phyloP scores from a whole-genome alignment of 2,113 vertebrate genomes.

The Lutjanus erythropterus region DNA sequence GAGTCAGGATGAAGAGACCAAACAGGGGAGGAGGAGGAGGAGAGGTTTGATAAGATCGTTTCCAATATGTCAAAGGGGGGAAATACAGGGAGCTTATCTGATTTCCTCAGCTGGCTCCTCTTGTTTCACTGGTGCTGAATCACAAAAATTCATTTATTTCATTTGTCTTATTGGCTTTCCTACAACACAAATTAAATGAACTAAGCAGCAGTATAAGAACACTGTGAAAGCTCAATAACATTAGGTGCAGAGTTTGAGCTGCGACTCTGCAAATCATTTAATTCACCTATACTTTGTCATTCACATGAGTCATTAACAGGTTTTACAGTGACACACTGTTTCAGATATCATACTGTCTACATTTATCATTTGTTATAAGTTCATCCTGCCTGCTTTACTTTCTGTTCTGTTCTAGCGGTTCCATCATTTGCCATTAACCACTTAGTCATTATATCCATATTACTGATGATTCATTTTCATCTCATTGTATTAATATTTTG shows the following conservation, averaged over 20 bases:
- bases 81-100: constrained; percentile 41
- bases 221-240: constrained; percentile 1
- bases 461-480: too few relatives aligned
- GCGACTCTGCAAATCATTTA: constrained; percentile 1
- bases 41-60: constrained; percentile 53
- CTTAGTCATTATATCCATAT: too few relatives aligned
- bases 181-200: constrained; percentile 31
- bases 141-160: constrained; percentile 15
- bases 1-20: constrained; percentile 60
- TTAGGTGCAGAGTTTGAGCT: constrained; percentile 2
- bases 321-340: not conserved
- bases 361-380: not conserved
- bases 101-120: constrained; percentile 49
- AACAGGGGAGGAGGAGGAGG: constrained; percentile 29
- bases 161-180: constrained; percentile 27
- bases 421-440: too few relatives aligned
- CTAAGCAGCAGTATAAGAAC: constrained; percentile 5
- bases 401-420: not conserved
- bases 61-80: constrained; percentile 53
- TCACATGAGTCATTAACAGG: not conserved
- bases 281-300: not conserved
- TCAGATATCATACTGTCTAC: not conserved
- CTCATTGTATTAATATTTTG: too few relatives aligned
- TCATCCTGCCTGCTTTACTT: not conserved
- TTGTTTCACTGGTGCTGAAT: constrained; percentile 39